phyloP scores from a whole-genome alignment of 2,888 invertebrate species.

The Operophtera brumata region DNA sequence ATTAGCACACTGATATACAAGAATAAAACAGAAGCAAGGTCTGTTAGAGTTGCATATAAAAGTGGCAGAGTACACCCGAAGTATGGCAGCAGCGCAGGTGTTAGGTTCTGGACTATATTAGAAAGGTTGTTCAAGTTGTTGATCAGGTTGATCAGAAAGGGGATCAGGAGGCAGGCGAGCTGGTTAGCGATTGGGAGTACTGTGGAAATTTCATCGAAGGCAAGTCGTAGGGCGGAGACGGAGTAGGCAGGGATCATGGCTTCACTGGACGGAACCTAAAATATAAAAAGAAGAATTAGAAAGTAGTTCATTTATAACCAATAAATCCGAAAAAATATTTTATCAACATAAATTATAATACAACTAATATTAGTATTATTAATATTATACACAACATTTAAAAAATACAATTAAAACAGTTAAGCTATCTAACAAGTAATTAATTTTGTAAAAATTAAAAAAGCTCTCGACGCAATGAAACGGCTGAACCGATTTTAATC shows the following conservation, averaged over 20 bases:
- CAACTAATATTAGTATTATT: no score
- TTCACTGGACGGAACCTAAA: conserved; percentile 53
- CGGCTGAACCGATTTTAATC: no score
- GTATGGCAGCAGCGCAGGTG: conserved; percentile 68
- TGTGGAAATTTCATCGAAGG: conserved; percentile 69
- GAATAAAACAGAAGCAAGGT: conserved; percentile 68
- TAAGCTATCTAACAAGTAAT: no score
- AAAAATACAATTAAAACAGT: no score
- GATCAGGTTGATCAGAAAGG: conserved; percentile 69
- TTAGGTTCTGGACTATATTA: conserved; percentile 71
- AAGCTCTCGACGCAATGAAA: no score
- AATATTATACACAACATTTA: no score
- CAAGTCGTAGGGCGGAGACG: conserved; percentile 63
- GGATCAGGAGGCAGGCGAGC: conserved; percentile 63
- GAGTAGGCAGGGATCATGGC: conserved; percentile 75
- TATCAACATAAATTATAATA: no score
- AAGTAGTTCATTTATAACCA: no score
- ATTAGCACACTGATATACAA: conserved; percentile 70
- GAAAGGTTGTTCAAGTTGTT: conserved; percentile 72
- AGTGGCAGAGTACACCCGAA: conserved; percentile 71
- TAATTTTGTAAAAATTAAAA: no score
- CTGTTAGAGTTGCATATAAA: conserved; percentile 68
- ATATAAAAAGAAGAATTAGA: not conserved
- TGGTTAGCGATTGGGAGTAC: conserved; percentile 68
- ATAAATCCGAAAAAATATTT: no score